Evolutionary conservation across 2,888 invertebrate species (phyloP).

Genomic region (Leucophenga maculata): DNA sequence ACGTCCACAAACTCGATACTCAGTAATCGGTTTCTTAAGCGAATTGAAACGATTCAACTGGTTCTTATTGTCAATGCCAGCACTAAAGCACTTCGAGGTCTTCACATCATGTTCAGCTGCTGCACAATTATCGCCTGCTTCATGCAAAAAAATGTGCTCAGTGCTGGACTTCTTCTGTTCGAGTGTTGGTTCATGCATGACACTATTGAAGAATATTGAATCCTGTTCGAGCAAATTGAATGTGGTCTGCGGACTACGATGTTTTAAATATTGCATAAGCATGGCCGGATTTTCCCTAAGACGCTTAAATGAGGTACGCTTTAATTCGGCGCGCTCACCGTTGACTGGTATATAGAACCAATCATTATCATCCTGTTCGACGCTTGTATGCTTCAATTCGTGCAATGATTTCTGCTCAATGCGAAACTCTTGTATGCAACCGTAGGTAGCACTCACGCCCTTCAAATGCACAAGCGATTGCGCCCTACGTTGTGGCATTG

Average conservation of each 20-base stretch:
- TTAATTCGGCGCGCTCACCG: conserved; percentile 45
- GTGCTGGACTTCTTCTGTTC: too few relatives aligned
- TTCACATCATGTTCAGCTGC: too few relatives aligned
- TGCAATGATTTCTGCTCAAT: conserved; percentile 60
- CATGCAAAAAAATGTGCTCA: neutral
- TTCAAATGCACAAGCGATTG: neutral
- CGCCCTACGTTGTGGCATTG: neutral
- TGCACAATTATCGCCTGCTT: neutral
- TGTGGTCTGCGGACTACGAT: conserved; percentile 41
- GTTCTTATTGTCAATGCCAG: too few relatives aligned
- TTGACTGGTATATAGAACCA: conserved; percentile 59
- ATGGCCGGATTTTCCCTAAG: conserved; percentile 59
- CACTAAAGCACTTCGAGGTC: too few relatives aligned
- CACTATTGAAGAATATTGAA: conserved; percentile 62
- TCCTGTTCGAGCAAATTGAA: conserved; percentile 68
- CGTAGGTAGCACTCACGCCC: conserved; percentile 32
- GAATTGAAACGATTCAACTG: too few relatives aligned
- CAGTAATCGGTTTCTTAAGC: too few relatives aligned
- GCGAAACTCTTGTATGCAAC: conserved; percentile 54
- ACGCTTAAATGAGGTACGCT: conserved; percentile 60
- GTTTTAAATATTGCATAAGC: conserved; percentile 55
- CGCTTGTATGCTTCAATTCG: conserved; percentile 57
- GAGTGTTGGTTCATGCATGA: conserved; percentile 31
- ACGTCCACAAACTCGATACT: too few relatives aligned
- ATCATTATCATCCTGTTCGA: conserved; percentile 28